Percentiles rank a stretch among this genome's conserved stretches.
Conservation (phyloP, 2,113 vertebrate genomes). For the Theropithecus gelada region DNA sequence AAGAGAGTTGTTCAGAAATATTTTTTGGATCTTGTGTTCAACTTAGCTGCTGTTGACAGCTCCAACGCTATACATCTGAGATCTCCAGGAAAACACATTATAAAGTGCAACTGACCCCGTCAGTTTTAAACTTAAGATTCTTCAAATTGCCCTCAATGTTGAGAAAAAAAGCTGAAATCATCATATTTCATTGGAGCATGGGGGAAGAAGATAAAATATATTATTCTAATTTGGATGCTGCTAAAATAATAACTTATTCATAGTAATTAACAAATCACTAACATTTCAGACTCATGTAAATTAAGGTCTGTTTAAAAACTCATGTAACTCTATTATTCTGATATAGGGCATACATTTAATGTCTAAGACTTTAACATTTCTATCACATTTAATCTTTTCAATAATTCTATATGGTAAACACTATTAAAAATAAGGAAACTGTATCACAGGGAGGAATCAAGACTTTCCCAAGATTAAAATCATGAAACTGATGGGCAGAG, state of each 20-base stretch:
- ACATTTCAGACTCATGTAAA: background rate
- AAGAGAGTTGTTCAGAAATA: conserved; percentile 39
- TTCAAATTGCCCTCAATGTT: background rate
- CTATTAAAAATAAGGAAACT: background rate
- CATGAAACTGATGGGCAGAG: background rate
- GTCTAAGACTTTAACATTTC: background rate
- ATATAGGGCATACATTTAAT: background rate
- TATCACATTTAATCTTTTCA: background rate
- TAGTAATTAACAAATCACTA: conserved; percentile 18
- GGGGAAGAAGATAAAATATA: background rate
- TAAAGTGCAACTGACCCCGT: background rate
- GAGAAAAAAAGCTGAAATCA: background rate
- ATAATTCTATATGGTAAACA: background rate
- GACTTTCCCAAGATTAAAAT: background rate
- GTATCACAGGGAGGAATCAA: background rate
- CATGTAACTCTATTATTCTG: background rate
- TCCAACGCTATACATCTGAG: background rate
- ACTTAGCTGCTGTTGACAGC: background rate
- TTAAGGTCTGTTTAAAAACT: background rate
- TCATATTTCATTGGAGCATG: background rate
- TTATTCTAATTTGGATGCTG: background rate
- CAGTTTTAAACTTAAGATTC: background rate
- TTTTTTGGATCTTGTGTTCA: background rate
- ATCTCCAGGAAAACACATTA: conserved; percentile 14
- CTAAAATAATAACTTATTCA: background rate